Evolutionary conservation across 2,888 invertebrate genomes (phyloP).

Genomic region (Andrena bucephala): DNA sequence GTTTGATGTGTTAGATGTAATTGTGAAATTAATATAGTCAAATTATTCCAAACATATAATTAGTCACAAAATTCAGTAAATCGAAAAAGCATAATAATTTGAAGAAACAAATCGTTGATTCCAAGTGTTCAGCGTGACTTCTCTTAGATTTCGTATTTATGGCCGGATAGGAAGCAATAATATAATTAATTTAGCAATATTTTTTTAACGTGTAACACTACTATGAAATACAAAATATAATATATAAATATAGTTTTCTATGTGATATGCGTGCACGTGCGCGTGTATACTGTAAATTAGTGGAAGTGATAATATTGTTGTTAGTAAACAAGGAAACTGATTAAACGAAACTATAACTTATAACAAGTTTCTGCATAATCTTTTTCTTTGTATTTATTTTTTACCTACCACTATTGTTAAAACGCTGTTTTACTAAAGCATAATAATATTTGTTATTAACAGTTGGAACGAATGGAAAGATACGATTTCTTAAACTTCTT

Average conservation of each 20-base stretch:
- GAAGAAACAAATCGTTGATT: slow-evolving; percentile 29
- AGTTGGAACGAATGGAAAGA: neutral
- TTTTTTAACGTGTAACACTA: slow-evolving; percentile 45
- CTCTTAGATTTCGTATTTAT: slow-evolving; percentile 56
- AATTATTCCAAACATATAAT: no score
- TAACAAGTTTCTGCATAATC: slow-evolving; percentile 36
- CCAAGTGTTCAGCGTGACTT: slow-evolving; percentile 38
- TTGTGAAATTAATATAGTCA: neutral
- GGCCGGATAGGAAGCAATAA: slow-evolving; percentile 72
- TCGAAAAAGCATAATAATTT: neutral
- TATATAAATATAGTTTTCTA: slow-evolving; percentile 58
- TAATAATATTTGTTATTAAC: slow-evolving; percentile 13
- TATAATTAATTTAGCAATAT: slow-evolving; percentile 52
- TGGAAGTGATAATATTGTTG: slow-evolving; percentile 41
- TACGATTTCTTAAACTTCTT: no score
- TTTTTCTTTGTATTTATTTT: slow-evolving; percentile 39
- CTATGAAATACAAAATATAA: slow-evolving; percentile 64
- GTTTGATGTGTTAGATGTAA: neutral
- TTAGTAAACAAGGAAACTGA: slow-evolving; percentile 27
- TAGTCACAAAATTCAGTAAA: no score
- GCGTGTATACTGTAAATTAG: slow-evolving; percentile 38
- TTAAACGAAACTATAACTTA: slow-evolving; percentile 21
- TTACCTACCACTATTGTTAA: slow-evolving; percentile 7
- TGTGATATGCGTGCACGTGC: slow-evolving; percentile 7
- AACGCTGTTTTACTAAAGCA: neutral